phyloP scores from a whole-genome alignment of 1,140 invertebrate genomes.

The Ceratoteleas bidentatus region DNA sequence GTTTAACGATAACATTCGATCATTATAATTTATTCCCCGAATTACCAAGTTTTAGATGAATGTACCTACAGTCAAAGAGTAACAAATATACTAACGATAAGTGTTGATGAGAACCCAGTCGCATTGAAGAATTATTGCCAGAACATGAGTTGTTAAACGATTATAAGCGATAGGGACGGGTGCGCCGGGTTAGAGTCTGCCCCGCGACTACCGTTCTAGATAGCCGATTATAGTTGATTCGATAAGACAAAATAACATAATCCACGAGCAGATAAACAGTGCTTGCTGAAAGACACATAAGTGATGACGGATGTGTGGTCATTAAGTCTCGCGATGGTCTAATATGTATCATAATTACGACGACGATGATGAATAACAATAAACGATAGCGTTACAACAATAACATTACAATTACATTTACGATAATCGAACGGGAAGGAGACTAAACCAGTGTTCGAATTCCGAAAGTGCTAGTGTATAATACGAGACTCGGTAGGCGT shows the following conservation, averaged over 20 bases:
- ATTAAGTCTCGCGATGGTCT: conserved; percentile 41
- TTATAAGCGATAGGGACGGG: no score
- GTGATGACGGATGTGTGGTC: conserved; percentile 59
- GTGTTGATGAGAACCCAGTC: no score
- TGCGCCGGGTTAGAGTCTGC: no score
- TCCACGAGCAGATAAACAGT: conserved; percentile 61
- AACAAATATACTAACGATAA: no score
- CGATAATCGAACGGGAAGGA: neutral
- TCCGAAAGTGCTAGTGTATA: conserved; percentile 70
- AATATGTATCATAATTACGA: conserved; percentile 12
- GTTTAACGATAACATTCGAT: conserved; percentile 75
- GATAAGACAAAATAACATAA: conserved; percentile 39
- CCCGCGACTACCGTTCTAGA: no score
- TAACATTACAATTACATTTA: no score
- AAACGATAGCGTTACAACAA: neutral
- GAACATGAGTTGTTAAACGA: no score
- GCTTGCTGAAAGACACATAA: conserved; percentile 71
- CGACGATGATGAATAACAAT: conserved; percentile 10
- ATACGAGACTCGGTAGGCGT: conserved; percentile 48
- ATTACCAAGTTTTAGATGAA: no score
- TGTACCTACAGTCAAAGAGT: no score
- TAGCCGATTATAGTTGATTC: conserved; percentile 45
- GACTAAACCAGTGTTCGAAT: conserved; percentile 64
- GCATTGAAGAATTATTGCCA: no score
- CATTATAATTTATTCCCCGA: no score